phyloP scores from a whole-genome alignment of 2,113 vertebrate species.

The Myrmecophaga tridactyla region DNA sequence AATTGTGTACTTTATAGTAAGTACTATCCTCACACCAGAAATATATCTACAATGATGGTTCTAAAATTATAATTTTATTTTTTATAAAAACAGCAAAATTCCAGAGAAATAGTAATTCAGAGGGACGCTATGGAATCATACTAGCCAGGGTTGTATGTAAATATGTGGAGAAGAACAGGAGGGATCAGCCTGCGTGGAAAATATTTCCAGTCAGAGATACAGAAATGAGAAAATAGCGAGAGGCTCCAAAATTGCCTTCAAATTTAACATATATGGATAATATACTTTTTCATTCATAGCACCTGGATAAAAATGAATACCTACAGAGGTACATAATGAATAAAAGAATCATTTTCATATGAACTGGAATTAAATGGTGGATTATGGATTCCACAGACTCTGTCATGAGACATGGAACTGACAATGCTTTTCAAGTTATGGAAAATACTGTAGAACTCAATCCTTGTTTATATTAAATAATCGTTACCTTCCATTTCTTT shows the following conservation, averaged over 20 bases:
- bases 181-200: not conserved
- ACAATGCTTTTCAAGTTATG: not conserved
- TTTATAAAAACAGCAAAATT: slow-evolving; percentile 1
- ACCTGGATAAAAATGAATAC: not conserved
- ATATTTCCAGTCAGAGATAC: not conserved
- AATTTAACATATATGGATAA: not conserved
- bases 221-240: slow-evolving; percentile 9
- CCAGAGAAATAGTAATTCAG: not conserved
- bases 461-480: not conserved
- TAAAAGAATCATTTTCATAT: not conserved
- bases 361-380: not conserved
- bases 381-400: not conserved
- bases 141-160: not conserved
- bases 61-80: not conserved
- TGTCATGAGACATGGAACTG: not conserved
- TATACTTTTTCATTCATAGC: not conserved
- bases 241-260: not conserved
- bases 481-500: not conserved
- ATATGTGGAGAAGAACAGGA: not conserved
- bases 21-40: not conserved
- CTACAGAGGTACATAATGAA: not conserved
- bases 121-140: not conserved
- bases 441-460: not conserved
- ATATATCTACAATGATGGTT: not conserved
- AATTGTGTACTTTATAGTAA: not conserved